Conservation (phyloP, 2,888 invertebrate genomes). For the Loripinus fragilis region DNA sequence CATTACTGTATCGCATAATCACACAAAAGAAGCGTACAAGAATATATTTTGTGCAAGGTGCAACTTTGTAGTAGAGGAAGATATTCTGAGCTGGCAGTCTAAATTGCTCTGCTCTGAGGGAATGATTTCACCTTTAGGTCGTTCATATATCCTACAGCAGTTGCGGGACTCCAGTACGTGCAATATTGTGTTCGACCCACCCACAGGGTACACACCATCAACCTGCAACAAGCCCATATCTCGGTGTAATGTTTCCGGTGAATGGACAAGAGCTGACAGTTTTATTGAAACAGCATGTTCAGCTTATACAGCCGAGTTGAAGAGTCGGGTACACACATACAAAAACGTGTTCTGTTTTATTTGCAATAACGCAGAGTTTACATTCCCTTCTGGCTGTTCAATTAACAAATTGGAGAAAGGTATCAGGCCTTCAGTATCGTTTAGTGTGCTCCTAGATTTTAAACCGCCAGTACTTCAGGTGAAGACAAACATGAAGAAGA, state of each 20-base stretch:
- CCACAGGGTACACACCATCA: background rate
- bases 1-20: background rate
- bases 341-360: background rate
- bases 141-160: background rate
- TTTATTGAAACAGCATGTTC: background rate
- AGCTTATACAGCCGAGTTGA: background rate
- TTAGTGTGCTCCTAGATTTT: background rate
- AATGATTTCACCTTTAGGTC: background rate
- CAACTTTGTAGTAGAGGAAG: background rate
- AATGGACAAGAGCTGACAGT: background rate
- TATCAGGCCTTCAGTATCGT: background rate
- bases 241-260: background rate
- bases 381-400: background rate
- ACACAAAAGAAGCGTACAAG: background rate
- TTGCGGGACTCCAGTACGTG: background rate
- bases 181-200: background rate
- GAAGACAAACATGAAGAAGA: no score
- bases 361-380: conserved; percentile 3
- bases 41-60: conserved; percentile 8
- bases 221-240: background rate
- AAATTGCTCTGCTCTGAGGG: background rate
- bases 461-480: background rate
- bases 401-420: no score
- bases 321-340: background rate
- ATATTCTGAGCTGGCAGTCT: background rate